Conservation (phyloP, 2,113 vertebrate species). For the Chaetura pelagica region DNA sequence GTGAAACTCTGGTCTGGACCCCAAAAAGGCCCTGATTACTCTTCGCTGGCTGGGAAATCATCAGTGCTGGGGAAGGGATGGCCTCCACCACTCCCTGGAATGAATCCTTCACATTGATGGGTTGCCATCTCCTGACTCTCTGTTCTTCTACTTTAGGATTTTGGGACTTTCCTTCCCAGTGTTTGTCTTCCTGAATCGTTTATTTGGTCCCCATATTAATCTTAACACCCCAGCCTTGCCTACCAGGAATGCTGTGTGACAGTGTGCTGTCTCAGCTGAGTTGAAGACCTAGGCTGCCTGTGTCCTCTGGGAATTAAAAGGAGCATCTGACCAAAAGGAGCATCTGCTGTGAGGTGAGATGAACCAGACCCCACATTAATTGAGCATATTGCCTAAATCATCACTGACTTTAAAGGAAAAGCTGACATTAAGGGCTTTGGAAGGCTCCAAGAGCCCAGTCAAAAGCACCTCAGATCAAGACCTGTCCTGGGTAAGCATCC, state of each 20-base stretch:
- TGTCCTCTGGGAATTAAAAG: not conserved
- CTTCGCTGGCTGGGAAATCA: not conserved
- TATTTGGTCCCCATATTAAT: not conserved
- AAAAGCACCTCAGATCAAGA: not conserved
- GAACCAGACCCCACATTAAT: not conserved
- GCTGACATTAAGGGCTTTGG: not conserved
- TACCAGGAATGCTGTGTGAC: rapidly evolving
- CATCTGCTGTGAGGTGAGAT: not conserved
- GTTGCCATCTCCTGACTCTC: not conserved
- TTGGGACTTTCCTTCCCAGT: not conserved
- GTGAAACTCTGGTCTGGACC: not conserved
- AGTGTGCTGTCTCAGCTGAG: not conserved
- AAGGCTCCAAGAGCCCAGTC: not conserved
- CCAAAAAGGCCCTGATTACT: not conserved
- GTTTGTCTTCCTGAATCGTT: not conserved
- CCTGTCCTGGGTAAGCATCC: not conserved
- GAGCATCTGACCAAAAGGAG: not conserved
- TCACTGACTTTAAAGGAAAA: not conserved
- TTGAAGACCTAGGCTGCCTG: not conserved
- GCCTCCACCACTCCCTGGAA: not conserved
- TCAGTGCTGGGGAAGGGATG: not conserved
- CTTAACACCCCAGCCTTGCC: not conserved
- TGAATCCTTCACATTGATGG: rapidly evolving
- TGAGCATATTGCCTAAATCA: not conserved
- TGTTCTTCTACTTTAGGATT: not conserved